Percentiles rank a stretch among this genome's conserved stretches.
phyloP scores from a whole-genome alignment of 2,888 invertebrate species.

The Aphodius granarius region DNA sequence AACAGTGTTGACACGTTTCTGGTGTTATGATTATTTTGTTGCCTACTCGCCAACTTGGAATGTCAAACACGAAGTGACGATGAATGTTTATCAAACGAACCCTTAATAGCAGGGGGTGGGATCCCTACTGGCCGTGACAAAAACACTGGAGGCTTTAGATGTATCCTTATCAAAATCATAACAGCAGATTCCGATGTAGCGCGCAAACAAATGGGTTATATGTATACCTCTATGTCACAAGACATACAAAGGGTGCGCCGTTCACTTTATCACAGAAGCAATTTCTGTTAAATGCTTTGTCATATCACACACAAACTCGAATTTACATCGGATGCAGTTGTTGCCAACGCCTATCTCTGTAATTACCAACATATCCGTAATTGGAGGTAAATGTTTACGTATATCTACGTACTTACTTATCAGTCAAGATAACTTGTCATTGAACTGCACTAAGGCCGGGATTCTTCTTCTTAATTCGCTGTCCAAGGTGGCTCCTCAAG shows the following conservation, averaged over 20 bases:
- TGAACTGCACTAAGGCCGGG: too few relatives aligned
- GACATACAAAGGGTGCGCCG: background rate
- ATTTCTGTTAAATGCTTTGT: background rate
- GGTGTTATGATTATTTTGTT: background rate
- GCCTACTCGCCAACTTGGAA: background rate
- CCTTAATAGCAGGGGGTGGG: background rate
- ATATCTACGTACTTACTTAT: background rate
- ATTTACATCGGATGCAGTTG: background rate
- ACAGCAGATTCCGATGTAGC: background rate
- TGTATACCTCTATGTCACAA: background rate
- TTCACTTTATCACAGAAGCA: background rate
- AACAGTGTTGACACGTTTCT: too few relatives aligned
- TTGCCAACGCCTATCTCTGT: conserved; percentile 10
- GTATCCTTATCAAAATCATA: background rate
- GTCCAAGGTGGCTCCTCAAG: background rate
- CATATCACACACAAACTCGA: background rate
- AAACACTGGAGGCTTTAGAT: background rate
- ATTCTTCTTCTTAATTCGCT: too few relatives aligned
- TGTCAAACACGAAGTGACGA: background rate
- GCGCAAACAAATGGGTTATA: background rate
- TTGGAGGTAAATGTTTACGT: conserved; percentile 23
- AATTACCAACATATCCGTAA: conserved; percentile 19
- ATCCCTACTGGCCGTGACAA: background rate
- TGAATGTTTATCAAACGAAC: too few relatives aligned
- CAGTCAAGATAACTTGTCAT: too few relatives aligned